phyloP scores from a whole-genome alignment of 2,888 invertebrate genomes.

The Machimus atricapillus region DNA sequence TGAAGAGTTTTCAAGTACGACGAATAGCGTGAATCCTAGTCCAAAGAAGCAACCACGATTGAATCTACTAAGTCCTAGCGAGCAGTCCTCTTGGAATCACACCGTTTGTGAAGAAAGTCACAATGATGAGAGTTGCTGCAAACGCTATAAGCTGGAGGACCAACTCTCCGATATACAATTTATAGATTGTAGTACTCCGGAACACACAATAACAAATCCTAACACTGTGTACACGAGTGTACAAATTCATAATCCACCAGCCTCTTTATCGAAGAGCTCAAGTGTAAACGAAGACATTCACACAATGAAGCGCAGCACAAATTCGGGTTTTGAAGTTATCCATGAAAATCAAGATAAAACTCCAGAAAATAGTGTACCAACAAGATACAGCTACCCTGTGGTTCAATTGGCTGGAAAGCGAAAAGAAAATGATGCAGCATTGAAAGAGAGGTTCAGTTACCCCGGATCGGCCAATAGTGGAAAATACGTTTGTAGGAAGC shows the following conservation, averaged over 20 bases:
- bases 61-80: slow-evolving; percentile 60
- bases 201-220: slow-evolving; percentile 63
- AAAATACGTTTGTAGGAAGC: slow-evolving; percentile 50
- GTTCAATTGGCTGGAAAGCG: slow-evolving; percentile 58
- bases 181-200: slow-evolving; percentile 81
- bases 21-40: slow-evolving; percentile 67
- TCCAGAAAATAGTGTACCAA: slow-evolving; percentile 48
- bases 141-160: slow-evolving; percentile 77
- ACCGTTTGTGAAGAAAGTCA: slow-evolving; percentile 44
- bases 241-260: slow-evolving; percentile 61
- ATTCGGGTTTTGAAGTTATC: slow-evolving; percentile 49
- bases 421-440: slow-evolving; percentile 54
- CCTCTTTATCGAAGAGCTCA: slow-evolving; percentile 48
- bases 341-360: slow-evolving; percentile 49
- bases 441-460: slow-evolving; percentile 61
- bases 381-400: slow-evolving; percentile 60
- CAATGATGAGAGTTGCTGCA: slow-evolving; percentile 65
- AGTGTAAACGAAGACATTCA: slow-evolving; percentile 41
- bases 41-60: slow-evolving; percentile 69
- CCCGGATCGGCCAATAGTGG: slow-evolving; percentile 54
- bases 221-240: slow-evolving; percentile 59
- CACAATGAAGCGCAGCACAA: slow-evolving; percentile 31
- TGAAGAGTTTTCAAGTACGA: slow-evolving; percentile 66
- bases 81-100: slow-evolving; percentile 33
- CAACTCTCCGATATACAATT: slow-evolving; percentile 80